These are phyloP conservation scores for Leptinotarsa peninsularis DNA, from an alignment of 2,888 invertebrate species.

Conservation along the genomic window DNA sequence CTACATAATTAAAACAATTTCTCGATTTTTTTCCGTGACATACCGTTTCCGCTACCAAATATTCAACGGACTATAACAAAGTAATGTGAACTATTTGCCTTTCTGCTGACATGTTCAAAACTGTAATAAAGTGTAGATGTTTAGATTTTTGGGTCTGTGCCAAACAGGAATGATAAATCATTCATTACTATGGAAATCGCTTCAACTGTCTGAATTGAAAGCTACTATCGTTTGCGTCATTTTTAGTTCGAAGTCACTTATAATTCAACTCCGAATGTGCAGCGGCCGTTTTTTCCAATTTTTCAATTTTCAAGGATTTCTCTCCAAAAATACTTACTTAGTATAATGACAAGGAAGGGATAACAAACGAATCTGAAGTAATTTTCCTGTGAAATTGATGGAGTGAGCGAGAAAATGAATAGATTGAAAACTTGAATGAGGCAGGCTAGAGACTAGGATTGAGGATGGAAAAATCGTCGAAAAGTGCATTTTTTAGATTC, in stretches of 20 bases:
- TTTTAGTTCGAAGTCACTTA: background rate
- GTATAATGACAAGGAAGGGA: background rate
- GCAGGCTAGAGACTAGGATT: too few species aligned
- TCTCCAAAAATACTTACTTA: background rate
- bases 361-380: too few species aligned
- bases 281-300: background rate
- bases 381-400: too few species aligned
- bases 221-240: conserved; percentile 6
- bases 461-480: too few species aligned
- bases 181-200: background rate
- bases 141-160: background rate
- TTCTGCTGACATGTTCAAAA: background rate
- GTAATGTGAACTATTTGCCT: background rate
- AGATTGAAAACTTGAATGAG: too few species aligned
- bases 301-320: background rate
- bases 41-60: background rate
- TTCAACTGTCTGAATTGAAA: conserved; percentile 5
- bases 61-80: background rate
- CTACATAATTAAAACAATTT: background rate
- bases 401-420: too few species aligned
- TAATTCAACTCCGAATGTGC: background rate
- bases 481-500: too few species aligned
- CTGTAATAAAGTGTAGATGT: conserved; percentile 4
- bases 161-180: conserved; percentile 12
- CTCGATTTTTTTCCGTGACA: background rate